A percentile compares a stretch with the other conserved stretches of the same genome.
Evolutionary conservation across 2,113 vertebrate genomes (phyloP).

Genomic region (Guaruba guarouba): DNA sequence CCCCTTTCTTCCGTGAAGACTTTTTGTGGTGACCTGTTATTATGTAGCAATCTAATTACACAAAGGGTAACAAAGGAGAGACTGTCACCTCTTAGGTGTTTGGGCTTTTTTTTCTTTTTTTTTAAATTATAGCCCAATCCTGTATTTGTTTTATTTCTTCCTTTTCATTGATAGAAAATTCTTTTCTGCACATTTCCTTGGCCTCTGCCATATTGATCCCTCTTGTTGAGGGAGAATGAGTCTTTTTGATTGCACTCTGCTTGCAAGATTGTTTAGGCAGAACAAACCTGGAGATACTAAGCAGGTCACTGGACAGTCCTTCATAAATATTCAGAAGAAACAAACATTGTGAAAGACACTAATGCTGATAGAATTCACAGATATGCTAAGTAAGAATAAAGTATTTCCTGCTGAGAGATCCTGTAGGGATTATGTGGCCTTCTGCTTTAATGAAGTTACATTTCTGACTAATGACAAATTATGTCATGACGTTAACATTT

Average conservation of each 20-base stretch:
- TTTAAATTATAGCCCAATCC: not conserved
- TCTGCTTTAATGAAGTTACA: conserved; percentile 70
- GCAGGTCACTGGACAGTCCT: conserved; percentile 72
- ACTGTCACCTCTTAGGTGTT: not conserved
- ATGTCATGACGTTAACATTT: conserved; percentile 65
- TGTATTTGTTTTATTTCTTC: not conserved
- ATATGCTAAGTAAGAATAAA: conserved; percentile 71
- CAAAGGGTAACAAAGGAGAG: not conserved
- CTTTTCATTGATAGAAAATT: conserved; percentile 51
- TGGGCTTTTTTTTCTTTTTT: not conserved
- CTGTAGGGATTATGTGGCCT: conserved; percentile 58
- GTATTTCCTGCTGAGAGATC: conserved; percentile 64
- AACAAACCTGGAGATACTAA: conserved; percentile 62
- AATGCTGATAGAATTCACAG: conserved; percentile 70
- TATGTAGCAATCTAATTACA: not conserved
- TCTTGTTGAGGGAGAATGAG: conserved; percentile 35
- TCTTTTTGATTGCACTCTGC: conserved; percentile 56
- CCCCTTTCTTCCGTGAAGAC: not conserved
- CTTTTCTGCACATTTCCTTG: conserved; percentile 52
- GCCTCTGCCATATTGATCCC: conserved; percentile 63
- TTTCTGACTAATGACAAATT: conserved; percentile 60
- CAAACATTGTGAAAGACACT: conserved; percentile 68
- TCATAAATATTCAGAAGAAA: conserved; percentile 75
- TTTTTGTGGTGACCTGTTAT: not conserved
- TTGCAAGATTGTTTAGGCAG: conserved; percentile 63